These are phyloP conservation scores for Irena cyanogastra DNA, from an alignment of 2,113 vertebrate species.

Conservation along the genomic window DNA sequence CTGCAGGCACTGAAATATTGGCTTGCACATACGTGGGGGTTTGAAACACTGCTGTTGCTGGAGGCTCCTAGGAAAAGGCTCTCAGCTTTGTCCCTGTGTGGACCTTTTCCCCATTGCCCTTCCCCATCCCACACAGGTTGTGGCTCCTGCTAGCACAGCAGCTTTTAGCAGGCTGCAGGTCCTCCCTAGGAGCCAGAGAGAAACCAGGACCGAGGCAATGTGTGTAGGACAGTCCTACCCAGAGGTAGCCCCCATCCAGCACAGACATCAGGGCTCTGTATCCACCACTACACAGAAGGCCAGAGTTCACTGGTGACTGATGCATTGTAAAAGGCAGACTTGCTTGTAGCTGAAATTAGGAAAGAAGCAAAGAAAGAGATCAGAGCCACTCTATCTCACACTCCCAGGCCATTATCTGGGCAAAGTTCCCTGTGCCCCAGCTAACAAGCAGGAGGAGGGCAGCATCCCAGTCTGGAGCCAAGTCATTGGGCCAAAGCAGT, in stretches of 20 bases:
- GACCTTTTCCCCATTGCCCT: not conserved
- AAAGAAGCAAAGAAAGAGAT: not conserved
- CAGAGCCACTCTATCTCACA: not conserved
- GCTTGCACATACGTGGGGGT: not conserved
- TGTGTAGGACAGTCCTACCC: not conserved
- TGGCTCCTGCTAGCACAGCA: not conserved
- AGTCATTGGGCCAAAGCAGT: not conserved
- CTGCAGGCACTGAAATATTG: not conserved
- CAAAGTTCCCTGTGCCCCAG: not conserved
- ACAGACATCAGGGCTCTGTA: not conserved
- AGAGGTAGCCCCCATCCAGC: not conserved
- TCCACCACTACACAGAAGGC: not conserved
- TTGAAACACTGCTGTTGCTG: not conserved
- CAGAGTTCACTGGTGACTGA: not conserved
- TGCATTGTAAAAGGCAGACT: not conserved
- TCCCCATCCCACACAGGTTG: not conserved
- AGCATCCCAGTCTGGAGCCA: not conserved
- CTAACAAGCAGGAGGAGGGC: not conserved
- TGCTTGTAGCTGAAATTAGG: not conserved
- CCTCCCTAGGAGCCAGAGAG: not conserved
- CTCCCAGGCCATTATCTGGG: not conserved
- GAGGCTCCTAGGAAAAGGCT: not conserved
- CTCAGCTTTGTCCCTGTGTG: not conserved
- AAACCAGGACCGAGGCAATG: fast-evolving
- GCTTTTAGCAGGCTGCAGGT: not conserved